These are phyloP conservation scores for Apoda limacodes DNA, from an alignment of 2,888 invertebrate species.

Conservation along the genomic window DNA sequence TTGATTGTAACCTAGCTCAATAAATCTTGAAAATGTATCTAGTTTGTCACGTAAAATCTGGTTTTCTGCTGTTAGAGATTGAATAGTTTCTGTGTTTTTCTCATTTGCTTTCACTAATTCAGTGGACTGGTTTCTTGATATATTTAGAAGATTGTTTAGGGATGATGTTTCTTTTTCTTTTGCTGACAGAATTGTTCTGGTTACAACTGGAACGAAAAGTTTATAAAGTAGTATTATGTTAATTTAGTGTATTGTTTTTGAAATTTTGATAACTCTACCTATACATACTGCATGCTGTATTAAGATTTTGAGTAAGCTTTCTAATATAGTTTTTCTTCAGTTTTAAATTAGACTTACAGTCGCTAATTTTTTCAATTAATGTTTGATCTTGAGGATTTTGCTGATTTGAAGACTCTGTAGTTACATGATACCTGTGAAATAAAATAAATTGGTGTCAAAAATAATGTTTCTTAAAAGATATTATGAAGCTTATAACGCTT, in stretches of 20 bases:
- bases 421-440: too few relatives aligned
- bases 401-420: too few relatives aligned
- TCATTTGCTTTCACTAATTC: slow-evolving; percentile 25
- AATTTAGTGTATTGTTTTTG: slow-evolving; percentile 1
- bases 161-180: slow-evolving; percentile 29
- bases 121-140: slow-evolving; percentile 26
- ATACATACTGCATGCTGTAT: slow-evolving; percentile 37
- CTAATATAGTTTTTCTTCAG: slow-evolving; percentile 29
- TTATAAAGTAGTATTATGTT: background rate
- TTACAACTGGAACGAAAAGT: slow-evolving; percentile 29
- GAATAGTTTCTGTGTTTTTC: slow-evolving; percentile 22
- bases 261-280: too few relatives aligned
- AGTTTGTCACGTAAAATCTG: slow-evolving; percentile 26
- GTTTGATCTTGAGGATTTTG: slow-evolving; percentile 19
- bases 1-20: slow-evolving; percentile 35
- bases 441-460: too few relatives aligned
- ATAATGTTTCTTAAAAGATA: too few relatives aligned
- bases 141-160: slow-evolving; percentile 26
- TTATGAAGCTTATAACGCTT: too few relatives aligned
- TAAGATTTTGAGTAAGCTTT: slow-evolving; percentile 30
- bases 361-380: slow-evolving; percentile 23
- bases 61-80: slow-evolving; percentile 27
- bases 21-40: slow-evolving; percentile 27
- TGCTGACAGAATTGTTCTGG: slow-evolving; percentile 30
- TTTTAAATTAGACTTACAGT: slow-evolving; percentile 27